These are phyloP conservation scores for Parnassius orleans DNA, from an alignment of 2,888 invertebrate species.

Conservation along the genomic window DNA sequence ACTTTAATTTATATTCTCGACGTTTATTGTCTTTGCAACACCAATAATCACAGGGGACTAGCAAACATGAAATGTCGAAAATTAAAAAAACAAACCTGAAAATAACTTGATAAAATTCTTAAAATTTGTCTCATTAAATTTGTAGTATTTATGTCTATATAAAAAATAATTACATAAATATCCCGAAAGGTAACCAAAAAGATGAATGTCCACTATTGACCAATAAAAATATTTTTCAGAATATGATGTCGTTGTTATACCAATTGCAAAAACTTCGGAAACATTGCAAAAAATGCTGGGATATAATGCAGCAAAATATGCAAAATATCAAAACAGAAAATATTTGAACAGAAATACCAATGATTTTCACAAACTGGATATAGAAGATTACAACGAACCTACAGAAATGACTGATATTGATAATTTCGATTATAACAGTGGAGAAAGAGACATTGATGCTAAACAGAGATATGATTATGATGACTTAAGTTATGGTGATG, in stretches of 20 bases:
- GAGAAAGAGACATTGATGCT: slow-evolving; percentile 33
- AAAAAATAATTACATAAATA: no score
- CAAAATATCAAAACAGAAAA: slow-evolving; percentile 19
- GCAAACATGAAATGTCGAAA: no score
- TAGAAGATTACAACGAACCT: slow-evolving; percentile 57
- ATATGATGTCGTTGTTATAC: slow-evolving; percentile 59
- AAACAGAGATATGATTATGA: slow-evolving; percentile 21
- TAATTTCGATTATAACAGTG: slow-evolving; percentile 48
- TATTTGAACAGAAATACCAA: slow-evolving; percentile 28
- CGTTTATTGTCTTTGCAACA: no score
- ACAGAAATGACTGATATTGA: slow-evolving; percentile 57
- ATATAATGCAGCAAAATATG: not conserved
- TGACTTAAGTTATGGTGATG: slow-evolving; percentile 43
- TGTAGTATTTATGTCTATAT: no score
- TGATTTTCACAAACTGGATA: slow-evolving; percentile 45
- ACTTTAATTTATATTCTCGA: no score
- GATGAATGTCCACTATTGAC: not conserved
- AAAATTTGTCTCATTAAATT: no score
- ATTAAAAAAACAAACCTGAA: no score
- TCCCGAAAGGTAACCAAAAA: no score
- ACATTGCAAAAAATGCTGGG: slow-evolving; percentile 13
- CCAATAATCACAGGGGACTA: no score
- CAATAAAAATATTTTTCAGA: slow-evolving; percentile 41
- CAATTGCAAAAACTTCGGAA: slow-evolving; percentile 38
- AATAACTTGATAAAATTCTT: no score